Conservation (phyloP, 2,797 vertebrate species). For the Heteromormyrus szaboi region DNA sequence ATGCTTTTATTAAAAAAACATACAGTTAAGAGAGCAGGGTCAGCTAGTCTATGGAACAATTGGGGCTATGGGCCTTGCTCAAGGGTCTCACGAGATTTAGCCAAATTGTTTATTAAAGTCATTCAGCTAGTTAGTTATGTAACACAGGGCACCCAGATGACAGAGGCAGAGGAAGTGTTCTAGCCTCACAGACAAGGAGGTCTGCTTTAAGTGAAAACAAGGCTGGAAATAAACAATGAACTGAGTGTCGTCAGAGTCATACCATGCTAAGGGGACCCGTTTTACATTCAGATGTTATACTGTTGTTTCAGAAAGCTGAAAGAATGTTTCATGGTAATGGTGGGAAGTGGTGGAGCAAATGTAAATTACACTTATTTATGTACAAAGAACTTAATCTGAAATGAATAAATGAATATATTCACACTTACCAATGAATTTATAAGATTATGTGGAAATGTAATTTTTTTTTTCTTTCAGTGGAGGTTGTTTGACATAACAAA, state of each 20-base stretch:
- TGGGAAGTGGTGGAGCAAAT: neutral
- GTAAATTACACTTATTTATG: neutral
- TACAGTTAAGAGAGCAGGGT: neutral
- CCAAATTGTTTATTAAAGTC: neutral
- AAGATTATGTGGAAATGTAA: neutral
- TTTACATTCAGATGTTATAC: neutral
- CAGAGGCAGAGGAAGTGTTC: neutral
- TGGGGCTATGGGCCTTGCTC: neutral
- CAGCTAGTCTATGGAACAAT: neutral
- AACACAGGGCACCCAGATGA: neutral
- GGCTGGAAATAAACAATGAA: neutral
- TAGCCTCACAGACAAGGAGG: neutral
- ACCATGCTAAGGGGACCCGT: neutral
- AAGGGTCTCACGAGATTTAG: neutral
- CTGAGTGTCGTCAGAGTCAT: neutral
- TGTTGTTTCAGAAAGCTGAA: neutral
- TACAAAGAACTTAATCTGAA: neutral
- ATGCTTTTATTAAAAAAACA: neutral
- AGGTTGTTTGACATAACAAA: neutral
- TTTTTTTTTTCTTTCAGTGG: neutral
- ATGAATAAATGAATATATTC: neutral
- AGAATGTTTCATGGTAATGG: constrained; percentile 1
- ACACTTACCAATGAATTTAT: neutral
- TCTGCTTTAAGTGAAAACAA: neutral
- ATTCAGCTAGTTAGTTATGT: neutral